Conservation (phyloP, 2,888 invertebrate genomes). For the Tenthredo amoena region DNA sequence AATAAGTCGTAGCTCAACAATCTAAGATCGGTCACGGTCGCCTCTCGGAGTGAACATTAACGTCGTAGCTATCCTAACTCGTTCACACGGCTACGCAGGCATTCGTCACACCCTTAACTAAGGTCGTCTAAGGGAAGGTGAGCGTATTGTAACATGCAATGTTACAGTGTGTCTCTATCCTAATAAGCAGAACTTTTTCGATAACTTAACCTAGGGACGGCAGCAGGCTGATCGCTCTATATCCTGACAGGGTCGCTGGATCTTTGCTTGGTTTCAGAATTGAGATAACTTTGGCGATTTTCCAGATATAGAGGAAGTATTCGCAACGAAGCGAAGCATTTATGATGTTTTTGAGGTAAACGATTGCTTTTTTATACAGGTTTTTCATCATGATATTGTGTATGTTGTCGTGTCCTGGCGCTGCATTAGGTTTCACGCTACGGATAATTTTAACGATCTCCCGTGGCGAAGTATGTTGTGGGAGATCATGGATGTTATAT, state of each 20-base stretch:
- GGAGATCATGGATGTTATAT: background rate
- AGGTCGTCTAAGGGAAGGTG: no score
- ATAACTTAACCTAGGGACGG: conserved; percentile 54
- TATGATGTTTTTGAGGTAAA: conserved; percentile 55
- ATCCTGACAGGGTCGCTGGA: conserved; percentile 51
- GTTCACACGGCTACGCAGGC: no score
- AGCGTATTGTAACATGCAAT: no score
- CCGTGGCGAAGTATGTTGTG: background rate
- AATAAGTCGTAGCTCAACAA: no score
- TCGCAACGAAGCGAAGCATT: conserved; percentile 54
- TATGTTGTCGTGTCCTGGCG: conserved; percentile 47
- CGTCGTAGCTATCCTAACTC: no score
- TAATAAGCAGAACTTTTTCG: conserved; percentile 52
- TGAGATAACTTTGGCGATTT: conserved; percentile 54
- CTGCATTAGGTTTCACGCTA: conserved; percentile 18
- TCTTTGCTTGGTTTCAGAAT: conserved; percentile 56
- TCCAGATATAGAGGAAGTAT: conserved; percentile 56
- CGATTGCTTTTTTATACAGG: conserved; percentile 52
- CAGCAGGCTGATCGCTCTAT: conserved; percentile 58
- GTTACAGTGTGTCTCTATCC: background rate
- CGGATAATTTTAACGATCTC: conserved; percentile 55
- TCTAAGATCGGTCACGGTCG: no score
- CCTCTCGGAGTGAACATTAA: no score
- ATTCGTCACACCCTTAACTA: no score
- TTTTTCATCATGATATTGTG: conserved; percentile 58